Evolutionary conservation across 2,113 vertebrate species (phyloP), one percentile per base, ranked within the genome.

Genomic region (Nansenia antarctica): DNA sequence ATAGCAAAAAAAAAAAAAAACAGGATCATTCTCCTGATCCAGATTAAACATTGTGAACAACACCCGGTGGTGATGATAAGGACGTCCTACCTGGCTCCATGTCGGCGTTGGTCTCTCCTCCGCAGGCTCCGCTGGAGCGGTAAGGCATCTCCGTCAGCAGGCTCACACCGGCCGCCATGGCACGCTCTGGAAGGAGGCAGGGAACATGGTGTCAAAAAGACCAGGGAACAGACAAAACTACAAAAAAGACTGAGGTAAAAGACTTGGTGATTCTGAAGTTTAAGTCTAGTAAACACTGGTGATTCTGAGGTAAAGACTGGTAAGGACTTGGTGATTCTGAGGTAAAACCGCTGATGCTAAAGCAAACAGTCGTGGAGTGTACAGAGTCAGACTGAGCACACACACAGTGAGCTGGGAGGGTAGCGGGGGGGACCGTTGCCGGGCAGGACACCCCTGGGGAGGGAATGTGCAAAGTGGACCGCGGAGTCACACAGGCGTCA

Each of bases 141-240:
- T 89, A 90, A 0, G 92, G 87, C 30, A 85, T 80, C 31, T 96
- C 93, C 87, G 88, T 94, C 79, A 94, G 90, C 67, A 95, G 82
- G 80, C 95, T 70, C 75, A 94, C 92, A 74, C 94, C 95, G 22
- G 94, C 93, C 92, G 95, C 92, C 95, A 98, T 97, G 74, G 89
- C 91, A 84, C 78, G 85, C 75, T 82, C 94, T 95, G 90, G 53
- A 70, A 85, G 49, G 64, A 66, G 73, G 42, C 62, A 78, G 74
- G 3, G 86, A 83, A 83, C 79, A 86, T 80, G 5, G 34, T 76
- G 73, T 86, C 54, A 89, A 77, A 76, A 62, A 53, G 37, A 8
- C 47, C 66, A 14, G 35, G 55, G 31, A 64, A 1, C 52, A 60
- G 24, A 29, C 55, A 29, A 67, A 6, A 60, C n/a, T n/a, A 32